These are phyloP conservation scores for Tetraneura akinire DNA, from an alignment of 1,140 invertebrate species.

Conservation along the genomic window DNA sequence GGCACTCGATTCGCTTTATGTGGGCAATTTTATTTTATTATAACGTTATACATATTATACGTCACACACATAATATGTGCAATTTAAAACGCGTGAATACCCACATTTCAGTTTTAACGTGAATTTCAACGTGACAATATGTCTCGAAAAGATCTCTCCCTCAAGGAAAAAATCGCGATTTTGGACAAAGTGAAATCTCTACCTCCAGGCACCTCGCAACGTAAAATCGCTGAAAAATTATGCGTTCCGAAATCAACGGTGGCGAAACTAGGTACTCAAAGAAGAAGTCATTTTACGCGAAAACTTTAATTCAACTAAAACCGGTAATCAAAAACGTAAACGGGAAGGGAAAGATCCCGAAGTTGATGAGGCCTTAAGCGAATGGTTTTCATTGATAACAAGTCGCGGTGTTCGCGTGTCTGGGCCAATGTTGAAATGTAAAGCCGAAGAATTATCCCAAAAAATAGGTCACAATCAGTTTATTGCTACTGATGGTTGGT, in stretches of 20 bases:
- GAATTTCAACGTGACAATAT: constrained; percentile 26
- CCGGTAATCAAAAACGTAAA: neutral
- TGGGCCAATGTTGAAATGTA: neutral
- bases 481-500: too few relatives aligned
- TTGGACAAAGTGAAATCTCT: constrained; percentile 9
- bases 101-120: constrained; percentile 31
- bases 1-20: too few relatives aligned
- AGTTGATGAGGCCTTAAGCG: constrained; percentile 13
- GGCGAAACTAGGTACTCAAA: constrained; percentile 9
- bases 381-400: neutral
- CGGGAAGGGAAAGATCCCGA: constrained; percentile 10
- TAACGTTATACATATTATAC: too few relatives aligned
- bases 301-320: constrained; percentile 2
- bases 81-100: too few relatives aligned
- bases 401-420: neutral
- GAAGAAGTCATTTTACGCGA: neutral
- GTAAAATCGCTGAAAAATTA: constrained; percentile 20
- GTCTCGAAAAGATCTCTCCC: constrained; percentile 24
- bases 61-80: too few relatives aligned
- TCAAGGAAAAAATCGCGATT: constrained; percentile 11
- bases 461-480: constrained; percentile 14
- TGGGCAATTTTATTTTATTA: too few relatives aligned
- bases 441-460: constrained; percentile 4
- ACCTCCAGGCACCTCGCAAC: constrained; percentile 3
- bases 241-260: constrained; percentile 1